Percentiles rank a stretch among this genome's conserved stretches.
phyloP scores from a whole-genome alignment of 2,797 vertebrate genomes.

The Champsocephalus gunnari region DNA sequence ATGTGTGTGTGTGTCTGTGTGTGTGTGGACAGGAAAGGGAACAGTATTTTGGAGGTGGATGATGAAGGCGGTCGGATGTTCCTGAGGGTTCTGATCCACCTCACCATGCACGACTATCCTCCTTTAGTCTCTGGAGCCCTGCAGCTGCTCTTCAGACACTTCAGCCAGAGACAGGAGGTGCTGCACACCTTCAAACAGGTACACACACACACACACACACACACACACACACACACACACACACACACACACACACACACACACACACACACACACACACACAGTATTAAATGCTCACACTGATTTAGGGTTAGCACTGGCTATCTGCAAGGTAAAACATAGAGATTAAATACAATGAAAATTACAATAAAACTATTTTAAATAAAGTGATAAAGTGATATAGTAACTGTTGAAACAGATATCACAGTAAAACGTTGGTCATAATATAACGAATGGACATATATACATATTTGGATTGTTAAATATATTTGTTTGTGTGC shows the following conservation, averaged over 20 bases:
- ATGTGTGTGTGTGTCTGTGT: too few species aligned
- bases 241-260: not conserved
- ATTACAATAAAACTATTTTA: too few species aligned
- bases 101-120: conserved; percentile 96
- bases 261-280: not conserved
- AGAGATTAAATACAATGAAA: too few species aligned
- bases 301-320: too few species aligned
- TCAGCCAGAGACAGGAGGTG: conserved; percentile 97
- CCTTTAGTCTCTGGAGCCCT: conserved; percentile 94
- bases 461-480: too few species aligned
- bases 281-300: not conserved
- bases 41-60: conserved; percentile 96
- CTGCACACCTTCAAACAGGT: conserved; percentile 98
- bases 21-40: conserved; percentile 87
- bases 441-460: too few species aligned
- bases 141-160: conserved; percentile 98
- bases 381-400: too few species aligned
- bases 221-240: not conserved
- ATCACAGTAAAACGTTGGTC: too few species aligned
- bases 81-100: conserved; percentile 93
- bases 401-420: too few species aligned
- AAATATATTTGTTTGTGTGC: too few species aligned
- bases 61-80: conserved; percentile 97
- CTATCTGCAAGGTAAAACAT: too few species aligned
- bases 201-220: not conserved